Evolutionary conservation across 1,140 invertebrate genomes (phyloP), one percentile per base, ranked within the genome.

Genomic region (Galleria mellonella): DNA sequence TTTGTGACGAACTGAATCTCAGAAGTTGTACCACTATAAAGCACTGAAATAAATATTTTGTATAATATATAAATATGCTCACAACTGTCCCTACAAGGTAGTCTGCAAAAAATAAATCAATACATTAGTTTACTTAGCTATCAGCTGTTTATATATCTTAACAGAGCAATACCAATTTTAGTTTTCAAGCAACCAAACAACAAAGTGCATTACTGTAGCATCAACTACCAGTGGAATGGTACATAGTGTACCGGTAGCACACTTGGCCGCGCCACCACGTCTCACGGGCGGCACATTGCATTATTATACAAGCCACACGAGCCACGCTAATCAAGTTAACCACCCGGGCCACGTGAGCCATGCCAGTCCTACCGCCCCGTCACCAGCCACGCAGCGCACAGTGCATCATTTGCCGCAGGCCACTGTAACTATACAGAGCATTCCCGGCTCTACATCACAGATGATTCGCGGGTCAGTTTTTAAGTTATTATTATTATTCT

Each of bases 161-260:
- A 23, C 17, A n/a, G n/a, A n/a, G n/a, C n/a, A n/a, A n/a, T n/a
- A n/a, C n/a, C n/a, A n/a, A 7, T 56, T 55, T 1, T 52, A 84
- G 81, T 82, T 75, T 32, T 37, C 66, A 49, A 58, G 56, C n/a
- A 62, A 61, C 7, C 70, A 69, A 38, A 67, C 43, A 10, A 81
- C 71, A 1, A 84, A 84, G 28, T 83, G 78, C 49, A 84, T 84
- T 38, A 84, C 78, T 4, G 81, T 84, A 1, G 76, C 74, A 0
- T 84, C 81, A 1, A 84, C 78, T 2, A 82, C 77, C 0, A 83
- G 76, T 32, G 81, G 81, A 0, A 77, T 84, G 74, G 49, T 84
- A 0, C 81, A 85, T 38, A 76, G 74, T 15, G 81, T 85, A 6
- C 81, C 81, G 0, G 76, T 85, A 0, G 69, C 81, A 0, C 81